Evolutionary conservation across 2,888 invertebrate species (phyloP).

Genomic region (Protophormia terraenovae): DNA sequence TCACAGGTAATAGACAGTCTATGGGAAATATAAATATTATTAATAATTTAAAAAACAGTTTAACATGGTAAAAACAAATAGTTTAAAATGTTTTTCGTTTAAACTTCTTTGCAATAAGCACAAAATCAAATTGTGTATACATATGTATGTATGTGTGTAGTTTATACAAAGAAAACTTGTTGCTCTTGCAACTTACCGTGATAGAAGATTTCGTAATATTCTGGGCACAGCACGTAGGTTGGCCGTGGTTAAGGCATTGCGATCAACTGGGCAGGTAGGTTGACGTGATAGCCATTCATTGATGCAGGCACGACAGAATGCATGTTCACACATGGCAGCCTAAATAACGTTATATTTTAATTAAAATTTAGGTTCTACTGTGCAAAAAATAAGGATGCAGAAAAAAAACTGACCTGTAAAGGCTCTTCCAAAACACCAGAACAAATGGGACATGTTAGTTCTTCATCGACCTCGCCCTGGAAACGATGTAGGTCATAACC

Average conservation of each 20-base stretch:
- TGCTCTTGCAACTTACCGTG: slow-evolving; percentile 83
- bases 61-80: too few species aligned
- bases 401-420: slow-evolving; percentile 87
- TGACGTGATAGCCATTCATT: slow-evolving; percentile 97
- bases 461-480: slow-evolving; percentile 97
- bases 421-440: slow-evolving; percentile 97
- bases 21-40: slow-evolving; percentile 40
- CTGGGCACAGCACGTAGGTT: slow-evolving; percentile 96
- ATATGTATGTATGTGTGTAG: neutral
- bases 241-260: slow-evolving; percentile 93
- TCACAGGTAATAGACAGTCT: slow-evolving; percentile 95
- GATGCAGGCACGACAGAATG: slow-evolving; percentile 96
- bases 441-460: slow-evolving; percentile 97
- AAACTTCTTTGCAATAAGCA: too few species aligned
- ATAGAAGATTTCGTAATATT: slow-evolving; percentile 94
- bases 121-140: too few species aligned
- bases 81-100: neutral
- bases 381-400: too few species aligned
- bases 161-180: neutral
- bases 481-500: slow-evolving; percentile 97
- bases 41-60: too few species aligned
- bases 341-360: too few species aligned
- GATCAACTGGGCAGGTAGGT: slow-evolving; percentile 96
- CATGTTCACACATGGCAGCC: slow-evolving; percentile 98
- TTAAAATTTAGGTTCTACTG: too few species aligned